These are phyloP conservation scores for Brachypalpus laphriformis DNA, from an alignment of 2,888 invertebrate species.

Conservation along the genomic window DNA sequence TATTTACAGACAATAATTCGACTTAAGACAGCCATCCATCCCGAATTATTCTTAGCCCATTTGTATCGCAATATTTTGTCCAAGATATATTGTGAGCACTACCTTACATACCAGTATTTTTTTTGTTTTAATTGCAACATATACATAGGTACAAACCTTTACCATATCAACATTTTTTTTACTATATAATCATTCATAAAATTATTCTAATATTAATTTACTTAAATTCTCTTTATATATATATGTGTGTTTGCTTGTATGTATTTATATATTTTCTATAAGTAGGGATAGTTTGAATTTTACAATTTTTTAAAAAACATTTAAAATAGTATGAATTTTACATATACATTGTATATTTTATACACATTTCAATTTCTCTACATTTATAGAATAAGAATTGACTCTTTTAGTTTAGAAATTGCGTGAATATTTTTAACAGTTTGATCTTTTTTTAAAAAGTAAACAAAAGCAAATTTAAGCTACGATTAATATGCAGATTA, in stretches of 20 bases:
- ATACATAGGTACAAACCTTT: no score
- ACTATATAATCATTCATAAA: no score
- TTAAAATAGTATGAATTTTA: constrained; percentile 60
- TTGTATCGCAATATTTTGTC: no score
- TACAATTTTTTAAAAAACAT: constrained; percentile 33
- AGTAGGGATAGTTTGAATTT: constrained; percentile 17
- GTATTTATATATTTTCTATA: constrained; percentile 1
- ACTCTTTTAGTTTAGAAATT: constrained; percentile 83
- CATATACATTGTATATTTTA: constrained; percentile 69
- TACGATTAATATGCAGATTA: constrained; percentile 31
- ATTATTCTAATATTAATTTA: constrained; percentile 8
- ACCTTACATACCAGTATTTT: no score
- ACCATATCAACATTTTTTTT: background rate
- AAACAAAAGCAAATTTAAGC: constrained; percentile 53
- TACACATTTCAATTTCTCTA: constrained; percentile 78
- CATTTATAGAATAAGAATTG: constrained; percentile 83
- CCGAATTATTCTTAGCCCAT: no score
- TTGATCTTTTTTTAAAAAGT: background rate
- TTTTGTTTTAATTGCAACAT: no score
- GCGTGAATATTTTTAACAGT: constrained; percentile 79
- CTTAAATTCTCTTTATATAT: constrained; percentile 14
- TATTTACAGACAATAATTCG: no score
- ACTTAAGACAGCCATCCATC: no score
- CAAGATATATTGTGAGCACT: no score
- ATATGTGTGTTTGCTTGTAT: constrained; percentile 11